phyloP scores from a whole-genome alignment of 2,797 vertebrate species.

The Lophius americanus region DNA sequence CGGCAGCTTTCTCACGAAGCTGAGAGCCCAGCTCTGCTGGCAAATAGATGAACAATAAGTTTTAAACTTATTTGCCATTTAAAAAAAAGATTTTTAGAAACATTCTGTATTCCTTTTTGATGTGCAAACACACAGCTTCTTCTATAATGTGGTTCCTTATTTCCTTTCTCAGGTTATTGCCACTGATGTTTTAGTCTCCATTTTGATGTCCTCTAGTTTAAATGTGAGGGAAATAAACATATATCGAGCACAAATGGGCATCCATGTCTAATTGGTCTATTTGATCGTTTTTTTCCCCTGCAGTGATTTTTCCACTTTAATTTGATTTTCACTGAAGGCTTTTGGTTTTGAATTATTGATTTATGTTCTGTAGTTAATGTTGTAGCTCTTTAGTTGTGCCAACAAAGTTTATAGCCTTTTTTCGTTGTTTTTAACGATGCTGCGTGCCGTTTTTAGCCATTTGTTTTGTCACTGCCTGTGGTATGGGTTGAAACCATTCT shows the following conservation, averaged over 20 bases:
- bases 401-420: not conserved
- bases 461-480: not conserved
- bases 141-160: not conserved
- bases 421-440: not conserved
- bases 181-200: not conserved
- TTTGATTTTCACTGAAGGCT: not conserved
- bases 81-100: not conserved
- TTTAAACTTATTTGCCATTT: slow-evolving; percentile 12
- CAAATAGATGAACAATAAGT: slow-evolving; percentile 20
- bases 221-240: not conserved
- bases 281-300: not conserved
- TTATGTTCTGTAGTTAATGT: not conserved
- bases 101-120: no score
- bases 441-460: not conserved
- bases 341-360: not conserved
- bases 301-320: not conserved
- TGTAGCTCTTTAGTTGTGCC: not conserved
- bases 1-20: slow-evolving; percentile 32
- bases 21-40: slow-evolving; percentile 35
- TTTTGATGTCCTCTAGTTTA: slow-evolving; percentile 1
- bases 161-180: slow-evolving; percentile 1
- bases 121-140: not conserved
- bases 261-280: not conserved
- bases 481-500: not conserved
- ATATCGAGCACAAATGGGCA: not conserved